phyloP scores from a whole-genome alignment of 2,113 vertebrate species.

The Bagarius yarrelli region DNA sequence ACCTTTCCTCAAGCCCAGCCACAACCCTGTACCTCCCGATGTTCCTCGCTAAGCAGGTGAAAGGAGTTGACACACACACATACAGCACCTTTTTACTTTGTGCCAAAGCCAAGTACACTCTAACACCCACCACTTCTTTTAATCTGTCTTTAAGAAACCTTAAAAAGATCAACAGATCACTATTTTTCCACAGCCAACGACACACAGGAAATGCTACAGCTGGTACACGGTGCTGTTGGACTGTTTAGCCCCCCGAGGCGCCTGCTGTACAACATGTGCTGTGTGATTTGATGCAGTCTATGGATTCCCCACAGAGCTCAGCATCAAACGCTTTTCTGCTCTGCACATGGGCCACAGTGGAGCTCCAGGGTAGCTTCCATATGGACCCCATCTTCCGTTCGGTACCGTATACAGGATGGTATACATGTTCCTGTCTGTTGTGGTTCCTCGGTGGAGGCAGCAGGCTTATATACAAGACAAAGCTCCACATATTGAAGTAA shows the following conservation, averaged over 20 bases:
- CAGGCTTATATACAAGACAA: background rate
- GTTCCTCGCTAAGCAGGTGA: constrained; percentile 35
- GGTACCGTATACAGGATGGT: background rate
- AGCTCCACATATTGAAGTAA: background rate
- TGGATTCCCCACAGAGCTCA: constrained; percentile 18
- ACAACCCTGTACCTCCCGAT: constrained; percentile 1
- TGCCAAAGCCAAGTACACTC: constrained; percentile 30
- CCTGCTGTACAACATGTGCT: constrained; percentile 14
- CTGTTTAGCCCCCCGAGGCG: background rate
- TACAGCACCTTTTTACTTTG: background rate
- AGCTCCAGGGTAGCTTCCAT: constrained; percentile 25
- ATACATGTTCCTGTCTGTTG: constrained; percentile 27
- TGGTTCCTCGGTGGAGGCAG: background rate
- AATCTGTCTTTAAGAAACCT: constrained; percentile 17
- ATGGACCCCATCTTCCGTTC: constrained; percentile 16
- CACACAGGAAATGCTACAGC: constrained; percentile 15
- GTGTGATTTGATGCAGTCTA: constrained; percentile 20
- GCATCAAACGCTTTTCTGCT: constrained; percentile 38
- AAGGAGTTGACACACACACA: constrained; percentile 6
- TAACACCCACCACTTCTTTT: constrained; percentile 6
- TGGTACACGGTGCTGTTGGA: background rate
- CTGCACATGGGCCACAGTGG: constrained; percentile 10
- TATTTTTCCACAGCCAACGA: background rate
- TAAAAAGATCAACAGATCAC: constrained; percentile 3
- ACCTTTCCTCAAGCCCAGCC: constrained; percentile 33